Conservation (phyloP, 2,797 vertebrate species). For the Oryzias sinensis region DNA sequence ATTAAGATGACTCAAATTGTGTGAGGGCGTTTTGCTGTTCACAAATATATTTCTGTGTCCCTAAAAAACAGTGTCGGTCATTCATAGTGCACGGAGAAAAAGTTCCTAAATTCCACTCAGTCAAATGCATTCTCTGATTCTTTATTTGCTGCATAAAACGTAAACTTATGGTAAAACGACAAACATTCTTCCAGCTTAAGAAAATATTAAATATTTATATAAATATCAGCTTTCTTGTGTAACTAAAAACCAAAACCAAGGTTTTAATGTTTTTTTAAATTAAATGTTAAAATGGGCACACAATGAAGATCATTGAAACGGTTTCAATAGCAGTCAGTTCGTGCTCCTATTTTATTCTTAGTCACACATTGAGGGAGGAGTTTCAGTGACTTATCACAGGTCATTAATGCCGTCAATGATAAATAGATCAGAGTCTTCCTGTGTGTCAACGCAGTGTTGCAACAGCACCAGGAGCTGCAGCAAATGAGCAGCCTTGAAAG, state of each 20-base stretch:
- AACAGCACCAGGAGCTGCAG: background rate
- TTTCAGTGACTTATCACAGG: constrained; percentile 34
- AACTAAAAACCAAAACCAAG: no score
- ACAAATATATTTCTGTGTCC: constrained; percentile 5
- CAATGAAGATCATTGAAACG: background rate
- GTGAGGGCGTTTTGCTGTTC: background rate
- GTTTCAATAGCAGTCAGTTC: constrained; percentile 5
- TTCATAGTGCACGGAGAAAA: constrained; percentile 1
- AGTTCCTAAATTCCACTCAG: background rate
- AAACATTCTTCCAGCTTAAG: background rate
- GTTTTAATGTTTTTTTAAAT: background rate
- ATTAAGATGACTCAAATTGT: background rate
- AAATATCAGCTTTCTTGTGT: background rate
- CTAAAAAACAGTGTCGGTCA: background rate
- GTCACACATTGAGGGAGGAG: constrained; percentile 24
- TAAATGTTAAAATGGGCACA: background rate
- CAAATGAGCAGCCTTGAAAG: background rate
- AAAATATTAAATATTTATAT: constrained; percentile 1
- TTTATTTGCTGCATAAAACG: background rate
- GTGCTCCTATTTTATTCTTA: constrained; percentile 40
- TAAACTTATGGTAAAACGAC: background rate
- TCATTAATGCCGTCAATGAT: constrained; percentile 27
- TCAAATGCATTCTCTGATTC: background rate
- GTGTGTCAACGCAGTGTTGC: background rate
- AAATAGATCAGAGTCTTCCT: background rate